Evolutionary conservation across 2,888 invertebrate species (phyloP).

Genomic region (Latheticus oryzae): DNA sequence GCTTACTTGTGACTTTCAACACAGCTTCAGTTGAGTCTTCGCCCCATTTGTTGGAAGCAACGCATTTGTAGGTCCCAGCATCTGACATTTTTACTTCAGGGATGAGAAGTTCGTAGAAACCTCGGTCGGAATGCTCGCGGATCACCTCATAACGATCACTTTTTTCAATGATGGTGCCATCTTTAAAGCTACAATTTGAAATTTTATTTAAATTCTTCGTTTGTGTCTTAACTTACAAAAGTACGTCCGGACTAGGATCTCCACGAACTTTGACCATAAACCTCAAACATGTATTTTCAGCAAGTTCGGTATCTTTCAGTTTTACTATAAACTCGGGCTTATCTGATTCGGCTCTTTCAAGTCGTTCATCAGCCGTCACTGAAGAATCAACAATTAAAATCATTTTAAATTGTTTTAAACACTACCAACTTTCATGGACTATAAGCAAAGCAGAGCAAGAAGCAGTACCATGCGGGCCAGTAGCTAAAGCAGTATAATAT

Average conservation of each 20-base stretch:
- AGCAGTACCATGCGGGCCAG: constrained; percentile 82
- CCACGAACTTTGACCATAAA: constrained; percentile 91
- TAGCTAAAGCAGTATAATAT: constrained; percentile 89
- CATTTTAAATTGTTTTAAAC: not conserved
- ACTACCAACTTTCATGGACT: constrained; percentile 82
- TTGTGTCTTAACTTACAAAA: constrained; percentile 79
- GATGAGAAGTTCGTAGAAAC: constrained; percentile 90
- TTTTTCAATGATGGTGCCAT: constrained; percentile 78
- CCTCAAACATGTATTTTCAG: constrained; percentile 86
- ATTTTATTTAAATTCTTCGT: no score
- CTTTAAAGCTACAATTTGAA: constrained; percentile 77
- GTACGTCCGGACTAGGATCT: constrained; percentile 88
- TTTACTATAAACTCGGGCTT: constrained; percentile 87
- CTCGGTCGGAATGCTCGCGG: constrained; percentile 80
- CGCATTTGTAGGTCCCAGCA: constrained; percentile 86
- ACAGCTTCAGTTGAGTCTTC: constrained; percentile 80
- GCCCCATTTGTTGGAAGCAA: constrained; percentile 85
- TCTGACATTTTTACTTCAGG: constrained; percentile 82
- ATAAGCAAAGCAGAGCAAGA: constrained; percentile 89
- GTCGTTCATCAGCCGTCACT: constrained; percentile 81
- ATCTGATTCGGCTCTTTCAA: constrained; percentile 75
- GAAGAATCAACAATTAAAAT: constrained; percentile 30
- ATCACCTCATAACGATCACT: constrained; percentile 78
- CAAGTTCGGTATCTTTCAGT: constrained; percentile 87
- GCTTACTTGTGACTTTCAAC: constrained; percentile 81